phyloP scores from a whole-genome alignment of 2,113 vertebrate species.

The Chelonoidis abingdonii region DNA sequence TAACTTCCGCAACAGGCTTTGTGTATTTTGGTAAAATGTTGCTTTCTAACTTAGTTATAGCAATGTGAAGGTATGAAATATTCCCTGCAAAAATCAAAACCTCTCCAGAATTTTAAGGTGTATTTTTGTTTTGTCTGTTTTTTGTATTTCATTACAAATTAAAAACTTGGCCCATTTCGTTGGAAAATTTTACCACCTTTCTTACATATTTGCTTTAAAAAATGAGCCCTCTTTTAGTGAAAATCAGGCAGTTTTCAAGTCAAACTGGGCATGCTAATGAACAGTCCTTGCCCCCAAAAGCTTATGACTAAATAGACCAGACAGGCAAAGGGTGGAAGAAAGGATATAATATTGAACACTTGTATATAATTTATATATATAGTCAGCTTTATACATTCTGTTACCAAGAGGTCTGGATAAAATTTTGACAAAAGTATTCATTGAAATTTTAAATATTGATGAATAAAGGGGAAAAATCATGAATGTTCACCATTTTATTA shows the following conservation, averaged over 20 bases:
- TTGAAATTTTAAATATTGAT: fast-evolving
- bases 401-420: fast-evolving
- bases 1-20: neutral
- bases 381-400: neutral
- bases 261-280: neutral
- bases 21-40: neutral
- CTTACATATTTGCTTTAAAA: neutral
- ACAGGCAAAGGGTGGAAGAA: neutral
- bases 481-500: fast-evolving
- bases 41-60: neutral
- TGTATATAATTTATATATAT: neutral
- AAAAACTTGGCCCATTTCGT: neutral
- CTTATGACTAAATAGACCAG: neutral
- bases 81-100: neutral
- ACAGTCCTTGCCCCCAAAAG: neutral
- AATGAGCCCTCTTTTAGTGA: neutral
- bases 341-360: neutral
- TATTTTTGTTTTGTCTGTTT: neutral
- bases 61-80: neutral
- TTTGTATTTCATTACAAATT: neutral
- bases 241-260: neutral
- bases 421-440: fast-evolving
- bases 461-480: neutral
- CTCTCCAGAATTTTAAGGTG: neutral
- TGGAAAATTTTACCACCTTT: neutral